Evolutionary conservation across 2,113 vertebrate species (phyloP).

Genomic region (Chloropsis cyanopogon): DNA sequence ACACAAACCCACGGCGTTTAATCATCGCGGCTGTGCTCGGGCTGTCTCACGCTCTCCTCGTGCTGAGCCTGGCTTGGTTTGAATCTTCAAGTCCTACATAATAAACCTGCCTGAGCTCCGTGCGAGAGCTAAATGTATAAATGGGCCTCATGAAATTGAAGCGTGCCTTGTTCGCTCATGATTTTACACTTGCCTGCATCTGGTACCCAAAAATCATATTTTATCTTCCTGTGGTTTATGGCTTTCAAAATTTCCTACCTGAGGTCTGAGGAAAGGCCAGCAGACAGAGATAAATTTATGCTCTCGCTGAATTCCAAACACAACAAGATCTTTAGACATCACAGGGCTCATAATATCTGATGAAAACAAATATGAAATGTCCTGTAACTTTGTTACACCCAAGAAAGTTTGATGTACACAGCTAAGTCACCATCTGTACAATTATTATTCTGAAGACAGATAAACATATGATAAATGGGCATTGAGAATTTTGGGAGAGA

Average conservation of each 20-base stretch:
- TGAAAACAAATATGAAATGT: background rate
- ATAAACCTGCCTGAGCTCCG: background rate
- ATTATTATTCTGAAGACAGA: background rate
- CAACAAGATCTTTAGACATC: background rate
- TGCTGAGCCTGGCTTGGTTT: background rate
- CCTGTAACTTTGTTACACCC: background rate
- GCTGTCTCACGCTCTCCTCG: background rate
- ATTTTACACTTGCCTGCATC: background rate
- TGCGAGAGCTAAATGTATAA: background rate
- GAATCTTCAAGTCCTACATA: background rate
- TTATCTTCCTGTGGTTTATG: background rate
- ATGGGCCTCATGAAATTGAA: background rate
- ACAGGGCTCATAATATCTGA: rapidly evolving
- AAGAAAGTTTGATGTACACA: rapidly evolving
- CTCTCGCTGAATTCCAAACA: background rate
- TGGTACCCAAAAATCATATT: background rate
- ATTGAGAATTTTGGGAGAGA: background rate
- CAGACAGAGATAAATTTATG: background rate
- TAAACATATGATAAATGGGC: background rate
- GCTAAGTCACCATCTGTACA: background rate
- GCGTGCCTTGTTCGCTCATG: background rate
- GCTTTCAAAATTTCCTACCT: background rate
- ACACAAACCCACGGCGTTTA: background rate
- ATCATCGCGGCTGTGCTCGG: background rate
- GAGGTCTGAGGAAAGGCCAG: background rate